Conservation (phyloP, 2,888 invertebrate species). For the Ditula angustiorana region DNA sequence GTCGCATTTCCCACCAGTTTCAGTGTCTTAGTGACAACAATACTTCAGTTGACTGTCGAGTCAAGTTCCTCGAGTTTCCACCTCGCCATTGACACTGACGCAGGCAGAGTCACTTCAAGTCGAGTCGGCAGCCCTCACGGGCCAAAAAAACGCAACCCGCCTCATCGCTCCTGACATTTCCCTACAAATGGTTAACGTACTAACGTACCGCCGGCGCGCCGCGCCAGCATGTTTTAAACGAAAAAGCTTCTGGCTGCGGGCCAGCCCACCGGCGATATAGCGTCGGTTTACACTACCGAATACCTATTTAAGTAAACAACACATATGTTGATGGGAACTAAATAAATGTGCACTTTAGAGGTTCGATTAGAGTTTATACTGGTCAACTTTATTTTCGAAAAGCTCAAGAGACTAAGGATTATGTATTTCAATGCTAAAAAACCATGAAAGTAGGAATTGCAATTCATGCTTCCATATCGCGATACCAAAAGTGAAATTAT, state of each 20-base stretch:
- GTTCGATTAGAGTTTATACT: not conserved
- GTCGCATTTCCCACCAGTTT: no score
- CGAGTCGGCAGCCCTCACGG: not conserved
- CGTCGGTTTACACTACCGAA: slow-evolving; percentile 24
- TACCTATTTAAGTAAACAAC: slow-evolving; percentile 31
- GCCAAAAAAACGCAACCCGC: not conserved
- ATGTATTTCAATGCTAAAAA: no score
- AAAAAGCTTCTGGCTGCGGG: slow-evolving; percentile 37
- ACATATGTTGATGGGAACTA: slow-evolving; percentile 13
- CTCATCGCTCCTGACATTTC: not conserved
- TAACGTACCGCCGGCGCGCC: slow-evolving; percentile 14
- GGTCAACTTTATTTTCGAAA: not conserved
- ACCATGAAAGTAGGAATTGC: no score
- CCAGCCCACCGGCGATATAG: slow-evolving; percentile 36
- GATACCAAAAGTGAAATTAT: no score
- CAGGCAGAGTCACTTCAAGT: not conserved
- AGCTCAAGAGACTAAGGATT: no score
- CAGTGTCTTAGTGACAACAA: not conserved
- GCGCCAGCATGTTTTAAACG: slow-evolving; percentile 32
- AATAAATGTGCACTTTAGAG: not conserved
- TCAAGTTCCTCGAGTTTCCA: not conserved
- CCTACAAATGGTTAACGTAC: slow-evolving; percentile 7
- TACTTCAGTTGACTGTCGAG: not conserved
- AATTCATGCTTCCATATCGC: no score
- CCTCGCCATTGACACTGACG: not conserved